These are phyloP conservation scores for Agapornis canus DNA, from an alignment of 2,797 vertebrate species.

Conservation along the genomic window DNA sequence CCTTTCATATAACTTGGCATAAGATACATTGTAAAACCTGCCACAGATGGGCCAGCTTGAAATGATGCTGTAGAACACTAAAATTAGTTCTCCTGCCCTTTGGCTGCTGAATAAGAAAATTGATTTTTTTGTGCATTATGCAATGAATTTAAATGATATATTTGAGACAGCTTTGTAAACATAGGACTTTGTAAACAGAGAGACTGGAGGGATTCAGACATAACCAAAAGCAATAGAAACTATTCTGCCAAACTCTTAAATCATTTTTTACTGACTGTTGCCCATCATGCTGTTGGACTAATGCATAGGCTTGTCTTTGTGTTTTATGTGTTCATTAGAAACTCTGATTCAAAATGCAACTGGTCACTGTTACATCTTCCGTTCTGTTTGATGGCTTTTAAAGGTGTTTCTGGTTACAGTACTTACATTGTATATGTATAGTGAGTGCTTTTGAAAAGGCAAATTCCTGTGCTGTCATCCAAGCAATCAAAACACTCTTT, in stretches of 20 bases:
- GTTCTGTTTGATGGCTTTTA: neutral
- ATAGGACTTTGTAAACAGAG: constrained; percentile 13
- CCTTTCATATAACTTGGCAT: neutral
- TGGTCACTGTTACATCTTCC: neutral
- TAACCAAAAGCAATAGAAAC: neutral
- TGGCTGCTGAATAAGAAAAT: constrained; percentile 50
- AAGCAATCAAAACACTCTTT: constrained; percentile 59
- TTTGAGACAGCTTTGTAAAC: constrained; percentile 47
- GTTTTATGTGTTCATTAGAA: neutral
- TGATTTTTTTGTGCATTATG: constrained; percentile 37
- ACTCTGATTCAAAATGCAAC: neutral
- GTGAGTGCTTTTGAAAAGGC: constrained; percentile 4
- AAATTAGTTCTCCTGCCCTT: constrained; percentile 44
- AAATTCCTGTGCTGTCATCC: constrained; percentile 59
- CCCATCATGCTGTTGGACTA: neutral
- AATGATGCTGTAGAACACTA: neutral
- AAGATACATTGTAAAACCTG: constrained; percentile 31
- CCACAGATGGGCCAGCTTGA: constrained; percentile 14
- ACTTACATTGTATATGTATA: neutral
- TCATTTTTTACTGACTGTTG: neutral
- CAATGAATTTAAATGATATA: constrained; percentile 46
- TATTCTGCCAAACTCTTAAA: neutral
- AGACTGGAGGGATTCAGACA: neutral
- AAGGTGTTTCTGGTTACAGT: constrained; percentile 22
- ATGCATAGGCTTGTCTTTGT: neutral